phyloP scores from a whole-genome alignment of 1,140 invertebrate genomes.

The Zaprionus africanus region DNA sequence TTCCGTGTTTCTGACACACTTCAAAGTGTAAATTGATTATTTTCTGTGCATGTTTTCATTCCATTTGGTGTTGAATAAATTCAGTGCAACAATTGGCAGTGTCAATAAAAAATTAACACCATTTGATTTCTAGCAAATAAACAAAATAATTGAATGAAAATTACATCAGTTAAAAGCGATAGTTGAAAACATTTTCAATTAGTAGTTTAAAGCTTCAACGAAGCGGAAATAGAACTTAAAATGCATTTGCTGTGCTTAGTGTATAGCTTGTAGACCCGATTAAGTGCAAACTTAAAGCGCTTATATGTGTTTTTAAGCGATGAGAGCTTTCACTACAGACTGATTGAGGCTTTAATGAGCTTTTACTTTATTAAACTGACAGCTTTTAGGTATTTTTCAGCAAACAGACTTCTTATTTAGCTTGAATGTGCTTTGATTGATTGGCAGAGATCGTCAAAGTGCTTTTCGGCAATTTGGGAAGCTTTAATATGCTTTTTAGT shows the following conservation, averaged over 20 bases:
- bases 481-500: not conserved
- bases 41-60: not conserved
- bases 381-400: too few relatives aligned
- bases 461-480: not conserved
- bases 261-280: not conserved
- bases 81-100: constrained; percentile 17
- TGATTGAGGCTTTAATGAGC: too few relatives aligned
- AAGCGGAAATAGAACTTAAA: not conserved
- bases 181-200: not conserved
- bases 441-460: not conserved
- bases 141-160: not conserved
- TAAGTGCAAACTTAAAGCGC: too few relatives aligned
- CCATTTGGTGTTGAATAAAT: constrained; percentile 14
- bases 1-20: constrained; percentile 36
- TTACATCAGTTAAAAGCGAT: not conserved
- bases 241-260: not conserved
- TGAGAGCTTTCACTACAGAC: too few relatives aligned
- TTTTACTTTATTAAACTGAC: too few relatives aligned
- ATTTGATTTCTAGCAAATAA: not conserved
- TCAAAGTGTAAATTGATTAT: not conserved
- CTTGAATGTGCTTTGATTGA: too few relatives aligned
- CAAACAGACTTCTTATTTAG: too few relatives aligned
- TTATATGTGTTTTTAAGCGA: too few relatives aligned
- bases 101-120: constrained; percentile 17
- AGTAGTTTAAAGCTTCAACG: not conserved